Evolutionary conservation across 2,797 vertebrate genomes (phyloP), one percentile per base, ranked within the genome.

Genomic region (Siniperca undulata): DNA sequence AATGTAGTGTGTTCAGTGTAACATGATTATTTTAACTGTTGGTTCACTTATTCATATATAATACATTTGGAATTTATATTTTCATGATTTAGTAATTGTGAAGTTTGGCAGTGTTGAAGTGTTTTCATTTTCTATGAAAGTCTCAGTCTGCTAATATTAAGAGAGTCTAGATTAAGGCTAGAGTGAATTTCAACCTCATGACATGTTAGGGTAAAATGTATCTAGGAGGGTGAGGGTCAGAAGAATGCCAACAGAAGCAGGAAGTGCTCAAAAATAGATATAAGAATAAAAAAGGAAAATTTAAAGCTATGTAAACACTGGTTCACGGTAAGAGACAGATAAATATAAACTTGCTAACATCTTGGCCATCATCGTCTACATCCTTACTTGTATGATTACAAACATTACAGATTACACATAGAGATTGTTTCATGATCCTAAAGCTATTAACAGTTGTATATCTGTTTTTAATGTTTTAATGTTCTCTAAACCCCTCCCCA

Each of bases 401-500:
- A 13, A 61, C 19, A 66, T 46, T 24, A 44, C 20, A 4, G 14
- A 34, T 70, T 17, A 48, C 55, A 22, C 9, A 56, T 19, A 55
- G 14, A 36, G 38, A 19, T 34, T 34, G 14, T 50, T 1, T 73
- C 22, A 36, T 1, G 1, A 27, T 38, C 13, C 19, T 61, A 20
- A 61, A 34, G 48, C 58, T 40, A 6, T 44, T 12, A 34, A 24
- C 12, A 12, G 8, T 30, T 42, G 9, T 64, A 0, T 53, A 17
- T 58, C 10, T 19, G 22, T 69, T 42, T 17, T 36, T 56, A n/a
- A 70, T 70, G 6, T 46, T 76, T 17, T 66, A 19, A 34, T 82
- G 24, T 72, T 81, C 22, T 85, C 22, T 50, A 42, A 27, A 30
- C 34, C 44, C 55, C 48, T 68, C 40, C 36, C 13, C 65, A 40